These are phyloP conservation scores for Porites lobata DNA, from an alignment of 92 coral and sea anemone genomes.

Conservation along the genomic window DNA sequence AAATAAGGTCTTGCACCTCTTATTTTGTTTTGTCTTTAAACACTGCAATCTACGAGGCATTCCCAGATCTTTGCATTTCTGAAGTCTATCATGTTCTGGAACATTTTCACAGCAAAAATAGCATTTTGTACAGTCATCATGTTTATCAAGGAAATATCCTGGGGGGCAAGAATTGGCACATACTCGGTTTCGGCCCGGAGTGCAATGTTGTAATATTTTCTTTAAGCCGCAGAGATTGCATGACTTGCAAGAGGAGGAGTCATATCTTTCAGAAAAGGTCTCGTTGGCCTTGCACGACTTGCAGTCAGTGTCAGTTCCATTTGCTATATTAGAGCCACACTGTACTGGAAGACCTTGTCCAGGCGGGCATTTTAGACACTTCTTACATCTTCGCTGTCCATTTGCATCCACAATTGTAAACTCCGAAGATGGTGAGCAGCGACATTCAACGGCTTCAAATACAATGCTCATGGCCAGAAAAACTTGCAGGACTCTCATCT, in stretches of 20 bases:
- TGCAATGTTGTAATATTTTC: constrained; percentile 10
- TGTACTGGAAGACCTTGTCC: neutral
- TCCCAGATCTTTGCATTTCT: constrained; percentile 19
- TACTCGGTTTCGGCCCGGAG: neutral
- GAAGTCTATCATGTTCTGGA: neutral
- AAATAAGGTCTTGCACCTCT: neutral
- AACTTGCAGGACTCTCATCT: too few relatives aligned
- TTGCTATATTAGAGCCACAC: neutral
- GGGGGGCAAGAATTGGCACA: constrained; percentile 15
- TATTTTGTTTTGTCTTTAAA: neutral
- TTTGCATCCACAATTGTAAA: too few relatives aligned
- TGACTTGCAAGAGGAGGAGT: neutral
- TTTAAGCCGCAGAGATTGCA: constrained; percentile 7
- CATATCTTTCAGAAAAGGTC: constrained; percentile 10
- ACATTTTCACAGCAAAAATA: neutral
- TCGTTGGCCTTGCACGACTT: neutral
- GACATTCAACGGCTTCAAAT: neutral
- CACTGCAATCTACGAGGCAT: constrained; percentile 8
- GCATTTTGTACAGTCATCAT: neutral
- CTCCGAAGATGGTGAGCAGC: too few relatives aligned
- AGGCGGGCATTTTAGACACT: constrained; percentile 2
- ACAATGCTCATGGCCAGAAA: neutral
- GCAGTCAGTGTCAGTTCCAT: neutral
- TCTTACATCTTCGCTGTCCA: neutral
- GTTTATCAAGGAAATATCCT: neutral